Percentiles rank a stretch among this genome's conserved stretches.
Evolutionary conservation across 2,113 vertebrate genomes (phyloP).

Genomic region (Gallinago paraguaiae): DNA sequence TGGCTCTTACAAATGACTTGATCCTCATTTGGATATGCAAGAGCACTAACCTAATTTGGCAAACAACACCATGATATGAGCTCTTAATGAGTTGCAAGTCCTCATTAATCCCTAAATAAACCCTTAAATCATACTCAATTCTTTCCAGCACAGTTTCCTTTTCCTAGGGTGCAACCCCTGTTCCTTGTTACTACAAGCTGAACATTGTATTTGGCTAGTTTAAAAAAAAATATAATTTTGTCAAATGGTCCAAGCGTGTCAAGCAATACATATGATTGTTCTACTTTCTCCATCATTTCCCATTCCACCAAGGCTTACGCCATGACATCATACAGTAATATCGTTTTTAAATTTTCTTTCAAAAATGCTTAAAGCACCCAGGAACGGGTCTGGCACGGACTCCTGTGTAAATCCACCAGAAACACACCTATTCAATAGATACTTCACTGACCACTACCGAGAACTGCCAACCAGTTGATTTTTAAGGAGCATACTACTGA

Average conservation of each 20-base stretch:
- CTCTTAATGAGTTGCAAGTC: not conserved
- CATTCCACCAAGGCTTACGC: not conserved
- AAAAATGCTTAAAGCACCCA: not conserved
- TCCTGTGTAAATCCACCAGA: not conserved
- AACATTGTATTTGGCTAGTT: not conserved
- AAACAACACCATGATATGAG: not conserved
- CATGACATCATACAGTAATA: not conserved
- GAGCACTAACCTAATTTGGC: not conserved
- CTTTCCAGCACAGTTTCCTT: not conserved
- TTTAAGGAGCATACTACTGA: not conserved
- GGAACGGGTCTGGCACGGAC: not conserved
- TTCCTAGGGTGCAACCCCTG: not conserved
- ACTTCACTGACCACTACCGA: not conserved
- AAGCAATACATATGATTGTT: not conserved
- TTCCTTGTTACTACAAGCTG: not conserved
- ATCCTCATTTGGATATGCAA: not conserved
- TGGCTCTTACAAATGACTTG: not conserved
- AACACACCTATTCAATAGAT: not conserved
- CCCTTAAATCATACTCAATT: not conserved
- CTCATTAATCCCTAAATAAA: constrained; percentile 13
- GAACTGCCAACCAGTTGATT: not conserved
- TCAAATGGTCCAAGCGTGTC: not conserved
- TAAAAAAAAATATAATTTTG: not conserved
- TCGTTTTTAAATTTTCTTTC: not conserved
- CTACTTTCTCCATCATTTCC: not conserved